Evolutionary conservation across 37 sponge, comb jelly and placozoan species (phyloP), one percentile per base, ranked within the genome.

Genomic region (Aplysina aerophoba): DNA sequence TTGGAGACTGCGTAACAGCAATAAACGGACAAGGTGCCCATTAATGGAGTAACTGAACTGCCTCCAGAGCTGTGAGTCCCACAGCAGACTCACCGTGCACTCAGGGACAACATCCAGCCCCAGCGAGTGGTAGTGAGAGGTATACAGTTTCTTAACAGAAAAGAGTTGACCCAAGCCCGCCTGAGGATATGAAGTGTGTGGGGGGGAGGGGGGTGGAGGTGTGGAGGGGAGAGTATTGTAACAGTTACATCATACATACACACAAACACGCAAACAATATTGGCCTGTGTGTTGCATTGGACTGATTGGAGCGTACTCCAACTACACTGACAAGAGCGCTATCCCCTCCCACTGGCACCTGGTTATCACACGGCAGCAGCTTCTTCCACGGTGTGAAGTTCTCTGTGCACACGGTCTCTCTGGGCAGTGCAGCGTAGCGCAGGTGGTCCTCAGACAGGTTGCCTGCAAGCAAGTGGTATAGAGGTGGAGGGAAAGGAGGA

Each of bases 381-480:
- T 99, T 99, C 54, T 84, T 90, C 94, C 93, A 95, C 14, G 99
- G 99, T 25, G 99, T 97, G 69, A 99, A 90, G 81, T 99, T 99
- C 72, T 99, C 97, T 28, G 99, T 99, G 77, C 99, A 99, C 15
- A 99, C 97, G 38, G 87, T 84, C 81, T 99, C 99, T 30, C 95
- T 55, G 0, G 99, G 94, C 21, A 97, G 73, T 40, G 91, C 91
- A 80, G 92, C 92, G 81, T 99, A 97, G 13, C 92, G 81, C 65
- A 98, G 74, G 31, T 54, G 79, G 24, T 25, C 63, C 4, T 62
- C n/a, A 27, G 24, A 62, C 28, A 62, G 28, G 24, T 28, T 62
- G 4, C 24, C 28, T 62, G 11, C 28, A 62, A 27, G 64, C 28
- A 62, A 27, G 64, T 13, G 11, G 28, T 20, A 15, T 58, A 62